Evolutionary conservation across 1,140 invertebrate genomes (phyloP), one percentile per base, ranked within the genome.

Genomic region (Drosophila pruinosa): DNA sequence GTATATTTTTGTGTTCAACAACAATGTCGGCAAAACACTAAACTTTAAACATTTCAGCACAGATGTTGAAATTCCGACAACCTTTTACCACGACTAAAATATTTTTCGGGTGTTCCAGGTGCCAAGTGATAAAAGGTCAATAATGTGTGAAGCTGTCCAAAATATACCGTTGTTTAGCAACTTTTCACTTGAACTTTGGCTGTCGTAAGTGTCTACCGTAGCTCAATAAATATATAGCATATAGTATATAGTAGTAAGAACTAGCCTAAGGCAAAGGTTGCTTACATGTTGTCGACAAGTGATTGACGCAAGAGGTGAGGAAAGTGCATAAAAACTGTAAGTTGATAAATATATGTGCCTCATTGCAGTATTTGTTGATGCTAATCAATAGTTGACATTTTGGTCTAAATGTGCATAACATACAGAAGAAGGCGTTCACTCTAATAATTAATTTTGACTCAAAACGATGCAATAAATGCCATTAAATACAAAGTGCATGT

Each of bases 21-120:
- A 82, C 79, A 82, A 56, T 78, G 78, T 82, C 71, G 75, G 26
- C 26, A 57, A 47, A 22, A 43, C 22, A 31, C 43, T 54, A 59
- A 81, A 81, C 48, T 82, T 74, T 78, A 70, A 64, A 57, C 64
- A 77, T 62, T 68, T 57, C 22, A 14, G 14, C 6, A 28, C 36
- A 56, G 39, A 34, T 31, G 54, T 15, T 38, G n/a, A 39, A 19
- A 19, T 39, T 50, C 14, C 24, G 36, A 4, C 26, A 15, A 50
- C 43, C 14, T 19, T 24, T 8, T 21, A 15, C 4, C 6, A 21
- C 6, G 7, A 15, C 34, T 53, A 15, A 26, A 17, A 54, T 19
- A 64, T 21, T 54, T 38, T 56, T 70, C 12, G 12, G 48, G 36
- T 38, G 28, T 28, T 19, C 14, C 12, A 41, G 24, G 7, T 50